Evolutionary conservation across 1,140 invertebrate genomes (phyloP).

Genomic region (Ptiloglossa arizonensis): DNA sequence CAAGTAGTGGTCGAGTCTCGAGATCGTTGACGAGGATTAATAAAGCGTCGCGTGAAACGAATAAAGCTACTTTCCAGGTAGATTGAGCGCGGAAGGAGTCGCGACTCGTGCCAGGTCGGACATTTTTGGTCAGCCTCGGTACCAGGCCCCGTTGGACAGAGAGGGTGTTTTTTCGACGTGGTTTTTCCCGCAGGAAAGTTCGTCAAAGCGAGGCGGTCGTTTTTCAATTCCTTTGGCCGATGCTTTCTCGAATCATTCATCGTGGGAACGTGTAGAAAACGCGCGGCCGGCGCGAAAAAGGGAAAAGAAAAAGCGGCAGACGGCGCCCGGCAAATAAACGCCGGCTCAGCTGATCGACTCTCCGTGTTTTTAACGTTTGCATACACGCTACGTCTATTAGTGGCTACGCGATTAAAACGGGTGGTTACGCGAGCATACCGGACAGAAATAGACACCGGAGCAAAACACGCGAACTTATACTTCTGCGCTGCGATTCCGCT

Average conservation of each 20-base stretch:
- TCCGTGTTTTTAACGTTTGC: constrained; percentile 32
- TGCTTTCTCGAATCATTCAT: background rate
- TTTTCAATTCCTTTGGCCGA: too few species aligned
- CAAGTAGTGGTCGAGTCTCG: too few species aligned
- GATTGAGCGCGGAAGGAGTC: too few species aligned
- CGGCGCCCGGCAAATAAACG: constrained; percentile 36
- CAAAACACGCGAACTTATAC: constrained; percentile 62
- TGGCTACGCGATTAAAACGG: constrained; percentile 69
- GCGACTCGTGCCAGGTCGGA: too few species aligned
- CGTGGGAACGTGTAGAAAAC: background rate
- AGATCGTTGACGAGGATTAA: too few species aligned
- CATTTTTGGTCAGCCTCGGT: too few species aligned
- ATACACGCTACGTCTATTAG: constrained; percentile 60
- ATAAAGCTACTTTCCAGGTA: too few species aligned
- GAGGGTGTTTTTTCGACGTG: too few species aligned
- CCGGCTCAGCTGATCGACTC: constrained; percentile 60
- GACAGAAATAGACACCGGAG: constrained; percentile 69
- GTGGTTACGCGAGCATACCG: constrained; percentile 71
- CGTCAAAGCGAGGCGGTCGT: too few species aligned
- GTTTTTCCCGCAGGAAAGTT: too few species aligned
- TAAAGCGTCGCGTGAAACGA: too few species aligned
- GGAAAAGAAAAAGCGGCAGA: background rate
- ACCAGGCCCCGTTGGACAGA: too few species aligned
- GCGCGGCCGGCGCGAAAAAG: background rate
- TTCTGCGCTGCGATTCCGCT: background rate